Percentiles rank a stretch among this genome's conserved stretches.
phyloP scores from a whole-genome alignment of 2,888 invertebrate species.

The Falcaria lacertinaria region DNA sequence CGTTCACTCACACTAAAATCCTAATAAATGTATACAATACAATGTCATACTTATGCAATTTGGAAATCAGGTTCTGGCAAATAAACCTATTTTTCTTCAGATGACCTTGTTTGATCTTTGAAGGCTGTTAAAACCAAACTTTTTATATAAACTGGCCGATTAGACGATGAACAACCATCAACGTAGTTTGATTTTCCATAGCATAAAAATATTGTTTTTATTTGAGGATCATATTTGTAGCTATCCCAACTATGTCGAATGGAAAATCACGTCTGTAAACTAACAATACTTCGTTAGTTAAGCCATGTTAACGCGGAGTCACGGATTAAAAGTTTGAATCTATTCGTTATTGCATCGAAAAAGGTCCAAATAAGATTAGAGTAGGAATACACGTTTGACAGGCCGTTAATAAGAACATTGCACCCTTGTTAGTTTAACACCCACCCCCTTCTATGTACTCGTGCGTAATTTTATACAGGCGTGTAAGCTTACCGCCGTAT shows the following conservation, averaged over 20 bases:
- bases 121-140: too few species aligned
- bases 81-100: too few species aligned
- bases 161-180: too few species aligned
- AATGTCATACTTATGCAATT: too few species aligned
- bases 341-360: conserved; percentile 38
- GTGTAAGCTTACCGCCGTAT: conserved; percentile 45
- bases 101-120: too few species aligned
- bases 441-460: conserved; percentile 35
- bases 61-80: too few species aligned
- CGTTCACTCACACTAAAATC: too few species aligned
- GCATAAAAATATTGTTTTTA: too few species aligned
- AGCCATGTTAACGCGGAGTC: conserved; percentile 15
- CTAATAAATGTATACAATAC: too few species aligned
- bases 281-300: background rate
- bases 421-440: conserved; percentile 72
- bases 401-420: conserved; percentile 67
- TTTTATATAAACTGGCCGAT: too few species aligned
- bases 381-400: conserved; percentile 58
- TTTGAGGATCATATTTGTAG: too few species aligned
- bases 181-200: too few species aligned
- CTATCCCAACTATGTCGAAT: background rate
- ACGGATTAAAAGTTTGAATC: conserved; percentile 17
- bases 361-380: conserved; percentile 54
- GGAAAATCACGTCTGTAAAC: background rate
- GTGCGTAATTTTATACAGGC: conserved; percentile 45